These are phyloP conservation scores for Gisinianus flammeolus DNA, from an alignment of 2,888 invertebrate species.

Conservation along the genomic window DNA sequence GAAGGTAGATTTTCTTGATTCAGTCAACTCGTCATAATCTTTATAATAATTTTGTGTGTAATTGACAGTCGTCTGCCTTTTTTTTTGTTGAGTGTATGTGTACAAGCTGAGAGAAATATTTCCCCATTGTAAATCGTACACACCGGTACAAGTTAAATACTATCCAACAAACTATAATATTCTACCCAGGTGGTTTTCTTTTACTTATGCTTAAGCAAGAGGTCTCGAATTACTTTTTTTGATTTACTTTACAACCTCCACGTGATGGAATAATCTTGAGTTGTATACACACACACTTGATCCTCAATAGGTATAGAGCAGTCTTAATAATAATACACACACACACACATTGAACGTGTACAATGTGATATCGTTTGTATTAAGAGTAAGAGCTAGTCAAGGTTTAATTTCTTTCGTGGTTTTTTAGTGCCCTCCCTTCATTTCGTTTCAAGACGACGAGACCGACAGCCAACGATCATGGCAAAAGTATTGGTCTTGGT, in stretches of 20 bases:
- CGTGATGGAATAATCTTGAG: not conserved
- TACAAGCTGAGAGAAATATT: not conserved
- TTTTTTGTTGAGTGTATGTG: not conserved
- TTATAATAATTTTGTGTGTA: not conserved
- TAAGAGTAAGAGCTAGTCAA: not conserved
- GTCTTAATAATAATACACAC: too few species aligned
- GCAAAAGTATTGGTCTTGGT: not conserved
- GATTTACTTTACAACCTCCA: not conserved
- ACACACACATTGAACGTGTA: not conserved
- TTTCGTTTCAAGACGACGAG: not conserved
- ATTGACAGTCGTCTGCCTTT: not conserved
- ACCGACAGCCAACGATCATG: slow-evolving; percentile 8
- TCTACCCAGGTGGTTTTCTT: not conserved
- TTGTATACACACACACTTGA: too few species aligned
- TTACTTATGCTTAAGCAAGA: not conserved
- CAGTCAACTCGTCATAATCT: not conserved
- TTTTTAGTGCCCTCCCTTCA: not conserved
- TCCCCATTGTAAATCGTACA: not conserved
- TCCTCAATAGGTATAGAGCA: too few species aligned
- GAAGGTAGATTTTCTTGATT: not conserved
- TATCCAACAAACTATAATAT: not conserved
- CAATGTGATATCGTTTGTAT: not conserved
- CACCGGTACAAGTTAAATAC: not conserved
- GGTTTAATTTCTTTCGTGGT: not conserved
- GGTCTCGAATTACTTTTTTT: not conserved